Evolutionary conservation across 2,113 vertebrate genomes (phyloP).

Genomic region (Cepphus grylle): DNA sequence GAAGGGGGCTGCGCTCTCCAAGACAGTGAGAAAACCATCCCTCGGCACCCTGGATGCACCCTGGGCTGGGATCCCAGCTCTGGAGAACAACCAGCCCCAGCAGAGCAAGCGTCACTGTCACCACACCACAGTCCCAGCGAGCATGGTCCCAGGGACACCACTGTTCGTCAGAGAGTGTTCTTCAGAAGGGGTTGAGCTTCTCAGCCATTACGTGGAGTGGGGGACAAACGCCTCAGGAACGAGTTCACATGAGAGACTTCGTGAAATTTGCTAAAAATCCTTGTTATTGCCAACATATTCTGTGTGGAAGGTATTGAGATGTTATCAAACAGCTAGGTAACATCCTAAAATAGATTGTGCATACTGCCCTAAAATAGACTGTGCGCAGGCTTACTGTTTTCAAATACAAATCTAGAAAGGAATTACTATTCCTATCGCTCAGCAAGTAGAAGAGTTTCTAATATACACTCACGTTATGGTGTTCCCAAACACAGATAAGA

Average conservation of each 20-base stretch:
- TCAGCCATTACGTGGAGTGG: background rate
- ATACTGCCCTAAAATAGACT: background rate
- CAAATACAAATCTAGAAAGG: background rate
- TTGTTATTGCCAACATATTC: background rate
- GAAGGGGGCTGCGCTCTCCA: background rate
- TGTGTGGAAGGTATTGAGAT: background rate
- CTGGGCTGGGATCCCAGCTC: background rate
- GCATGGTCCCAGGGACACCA: fast-evolving
- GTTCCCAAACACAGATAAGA: background rate
- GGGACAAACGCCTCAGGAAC: background rate
- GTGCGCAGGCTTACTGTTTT: background rate
- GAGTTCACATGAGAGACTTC: background rate
- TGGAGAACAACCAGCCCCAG: background rate
- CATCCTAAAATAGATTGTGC: background rate
- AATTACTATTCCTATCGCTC: background rate
- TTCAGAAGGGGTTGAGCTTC: background rate
- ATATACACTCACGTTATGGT: background rate
- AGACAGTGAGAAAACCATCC: background rate
- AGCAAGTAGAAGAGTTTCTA: background rate
- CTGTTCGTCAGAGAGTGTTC: background rate
- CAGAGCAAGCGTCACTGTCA: background rate
- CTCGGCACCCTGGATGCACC: fast-evolving
- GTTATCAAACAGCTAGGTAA: background rate
- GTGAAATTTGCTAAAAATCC: background rate
- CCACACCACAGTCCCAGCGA: background rate